A percentile compares a stretch with the other conserved stretches of the same genome.
These are phyloP conservation scores for Diabrotica virgifera DNA, from an alignment of 1,140 invertebrate genomes.

Conservation along the genomic window DNA sequence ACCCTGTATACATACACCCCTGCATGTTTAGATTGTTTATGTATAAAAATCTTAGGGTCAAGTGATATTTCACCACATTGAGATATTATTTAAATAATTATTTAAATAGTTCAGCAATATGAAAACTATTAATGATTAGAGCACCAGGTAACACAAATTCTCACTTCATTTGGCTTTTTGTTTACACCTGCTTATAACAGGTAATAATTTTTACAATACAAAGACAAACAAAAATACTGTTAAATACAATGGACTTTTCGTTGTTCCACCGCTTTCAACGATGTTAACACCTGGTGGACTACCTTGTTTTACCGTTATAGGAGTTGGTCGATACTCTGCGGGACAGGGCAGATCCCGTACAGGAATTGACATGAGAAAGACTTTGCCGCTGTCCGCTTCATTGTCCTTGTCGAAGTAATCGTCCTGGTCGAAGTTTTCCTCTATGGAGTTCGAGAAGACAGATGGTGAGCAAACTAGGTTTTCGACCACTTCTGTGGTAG, in stretches of 20 bases:
- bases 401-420: not conserved
- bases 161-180: not conserved
- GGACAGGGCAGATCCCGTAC: constrained; percentile 12
- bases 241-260: not conserved
- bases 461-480: not conserved
- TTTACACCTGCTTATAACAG: too few species aligned
- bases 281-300: constrained; percentile 6
- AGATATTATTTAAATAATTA: too few species aligned
- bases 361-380: not conserved
- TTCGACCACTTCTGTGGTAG: constrained; percentile 10
- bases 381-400: constrained; percentile 2
- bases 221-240: not conserved
- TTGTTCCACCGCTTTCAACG: not conserved
- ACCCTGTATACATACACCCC: too few species aligned
- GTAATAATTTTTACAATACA: not conserved
- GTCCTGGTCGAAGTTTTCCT: not conserved
- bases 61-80: too few species aligned
- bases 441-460: not conserved
- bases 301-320: constrained; percentile 16
- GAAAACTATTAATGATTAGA: too few species aligned
- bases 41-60: too few species aligned
- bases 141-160: not conserved
- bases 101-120: too few species aligned
- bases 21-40: too few species aligned
- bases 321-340: constrained; percentile 12